These are phyloP conservation scores for Perithous albicinctus DNA, from an alignment of 2,888 invertebrate genomes.

Conservation along the genomic window DNA sequence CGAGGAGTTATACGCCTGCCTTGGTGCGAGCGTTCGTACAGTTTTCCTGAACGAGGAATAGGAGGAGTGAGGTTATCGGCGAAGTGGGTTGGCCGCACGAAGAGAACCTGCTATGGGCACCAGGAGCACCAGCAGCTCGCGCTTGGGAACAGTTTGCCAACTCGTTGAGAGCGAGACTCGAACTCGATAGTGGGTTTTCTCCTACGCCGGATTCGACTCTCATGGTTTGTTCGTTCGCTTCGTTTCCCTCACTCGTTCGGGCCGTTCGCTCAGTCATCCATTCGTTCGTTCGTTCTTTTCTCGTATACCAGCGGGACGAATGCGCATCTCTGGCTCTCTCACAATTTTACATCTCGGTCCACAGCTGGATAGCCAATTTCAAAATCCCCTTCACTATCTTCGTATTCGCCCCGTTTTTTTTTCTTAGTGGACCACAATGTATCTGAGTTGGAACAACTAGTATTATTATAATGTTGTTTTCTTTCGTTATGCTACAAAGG, in stretches of 20 bases:
- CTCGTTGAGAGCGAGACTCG: slow-evolving; percentile 80
- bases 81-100: slow-evolving; percentile 65
- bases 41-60: slow-evolving; percentile 64
- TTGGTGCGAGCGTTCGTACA: slow-evolving; percentile 41
- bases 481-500: background rate
- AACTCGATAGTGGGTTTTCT: slow-evolving; percentile 74
- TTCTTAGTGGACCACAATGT: background rate
- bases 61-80: slow-evolving; percentile 55
- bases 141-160: slow-evolving; percentile 80
- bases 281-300: slow-evolving; percentile 57
- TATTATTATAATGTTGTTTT: background rate
- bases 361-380: slow-evolving; percentile 67
- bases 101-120: slow-evolving; percentile 71
- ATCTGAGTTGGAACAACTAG: background rate
- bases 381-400: slow-evolving; percentile 1
- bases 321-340: slow-evolving; percentile 72
- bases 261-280: slow-evolving; percentile 65
- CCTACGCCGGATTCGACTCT: slow-evolving; percentile 52
- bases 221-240: slow-evolving; percentile 65
- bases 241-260: slow-evolving; percentile 69
- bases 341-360: slow-evolving; percentile 72
- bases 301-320: slow-evolving; percentile 68
- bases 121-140: slow-evolving; percentile 55
- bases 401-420: background rate
- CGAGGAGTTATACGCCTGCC: slow-evolving; percentile 64